Base-by-base conservation (phyloP, 2,113 vertebrate species). In the Archilochus colubris region DNA sequence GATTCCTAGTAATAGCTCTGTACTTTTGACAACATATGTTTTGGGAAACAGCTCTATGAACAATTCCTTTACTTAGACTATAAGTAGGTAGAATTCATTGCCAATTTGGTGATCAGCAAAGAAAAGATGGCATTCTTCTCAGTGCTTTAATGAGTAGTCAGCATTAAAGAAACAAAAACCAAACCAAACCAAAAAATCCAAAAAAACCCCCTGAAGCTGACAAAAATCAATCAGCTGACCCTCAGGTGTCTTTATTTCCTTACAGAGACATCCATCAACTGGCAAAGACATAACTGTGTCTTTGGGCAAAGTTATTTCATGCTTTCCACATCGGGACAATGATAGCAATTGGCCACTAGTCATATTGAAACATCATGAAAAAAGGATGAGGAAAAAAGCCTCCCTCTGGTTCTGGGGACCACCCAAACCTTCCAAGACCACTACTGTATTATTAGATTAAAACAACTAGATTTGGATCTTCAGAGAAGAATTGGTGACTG, bases 291-390 rank as follows among this genome's bases (percentile, higher is more conserved):
- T 54, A 92, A 74, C 59, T 0, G 1, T 58, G 69, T 92, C 94
- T 91, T 93, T 88, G 79, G 96, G 77, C 33, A 94, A 96, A 95
- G 74, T 57, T 5, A 30, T 48, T 93, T 91, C 46, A 14, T 88
- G 82, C 55, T 95, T 82, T 79, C 51, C 22, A 73, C n/a, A 58
- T 53, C 1, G 23, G 73, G 72, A 69, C 36, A 13, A 64, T 64
- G 44, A 90, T 18, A 83, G 43, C 57, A 89, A 19, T 9, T 89
- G 88, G 48, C 57, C 61, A 40, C 40, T 43, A 70, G 66, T 83
- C 38, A 72, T 79, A 48, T 3, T 51, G 79, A 91, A 92, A 83
- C 19, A 19, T 28, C 2, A 7, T 48, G 59, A 91, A 87, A 86
- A 86, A 19, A 79, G 31, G 77, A 25, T 57, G 8, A 87, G 23